Percentiles rank a stretch among this genome's conserved stretches.
Conservation (phyloP, 1,140 invertebrate species). For the Lepidotrigona ventralis region DNA sequence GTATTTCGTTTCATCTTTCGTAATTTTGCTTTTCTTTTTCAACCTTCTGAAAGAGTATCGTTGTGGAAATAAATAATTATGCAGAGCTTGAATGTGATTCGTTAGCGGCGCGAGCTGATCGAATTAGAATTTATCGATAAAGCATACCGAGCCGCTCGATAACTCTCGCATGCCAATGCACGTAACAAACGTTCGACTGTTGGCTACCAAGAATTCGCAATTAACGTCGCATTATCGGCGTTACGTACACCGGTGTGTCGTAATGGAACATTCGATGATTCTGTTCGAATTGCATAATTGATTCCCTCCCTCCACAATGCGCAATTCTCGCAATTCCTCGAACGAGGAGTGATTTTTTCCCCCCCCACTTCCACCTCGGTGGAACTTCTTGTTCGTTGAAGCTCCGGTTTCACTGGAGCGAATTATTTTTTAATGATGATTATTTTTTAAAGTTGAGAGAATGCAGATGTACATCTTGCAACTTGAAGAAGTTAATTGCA, state of each 20-base stretch:
- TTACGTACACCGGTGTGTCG: background rate
- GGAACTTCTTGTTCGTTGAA: background rate
- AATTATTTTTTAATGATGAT: background rate
- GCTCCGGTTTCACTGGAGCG: background rate
- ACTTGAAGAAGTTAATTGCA: background rate
- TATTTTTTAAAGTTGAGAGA: too few relatives aligned
- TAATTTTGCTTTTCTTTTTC: background rate
- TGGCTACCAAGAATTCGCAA: slow-evolving; percentile 34
- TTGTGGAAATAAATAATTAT: background rate
- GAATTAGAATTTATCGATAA: slow-evolving; percentile 41
- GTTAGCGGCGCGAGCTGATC: background rate
- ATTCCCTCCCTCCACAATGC: background rate
- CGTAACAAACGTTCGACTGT: slow-evolving; percentile 18
- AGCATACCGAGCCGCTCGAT: slow-evolving; percentile 7
- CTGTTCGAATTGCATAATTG: slow-evolving; percentile 6
- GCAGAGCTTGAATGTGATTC: background rate
- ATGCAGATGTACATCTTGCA: too few relatives aligned
- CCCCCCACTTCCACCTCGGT: background rate
- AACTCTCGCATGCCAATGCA: slow-evolving; percentile 38
- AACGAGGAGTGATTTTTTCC: background rate
- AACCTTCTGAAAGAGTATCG: background rate
- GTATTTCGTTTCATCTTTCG: background rate
- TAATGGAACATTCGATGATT: slow-evolving; percentile 26
- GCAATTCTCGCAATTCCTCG: background rate
- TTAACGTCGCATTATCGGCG: slow-evolving; percentile 39